Evolutionary conservation across 2,797 vertebrate genomes (phyloP).

Genomic region (Schizopygopsis pylzovi): DNA sequence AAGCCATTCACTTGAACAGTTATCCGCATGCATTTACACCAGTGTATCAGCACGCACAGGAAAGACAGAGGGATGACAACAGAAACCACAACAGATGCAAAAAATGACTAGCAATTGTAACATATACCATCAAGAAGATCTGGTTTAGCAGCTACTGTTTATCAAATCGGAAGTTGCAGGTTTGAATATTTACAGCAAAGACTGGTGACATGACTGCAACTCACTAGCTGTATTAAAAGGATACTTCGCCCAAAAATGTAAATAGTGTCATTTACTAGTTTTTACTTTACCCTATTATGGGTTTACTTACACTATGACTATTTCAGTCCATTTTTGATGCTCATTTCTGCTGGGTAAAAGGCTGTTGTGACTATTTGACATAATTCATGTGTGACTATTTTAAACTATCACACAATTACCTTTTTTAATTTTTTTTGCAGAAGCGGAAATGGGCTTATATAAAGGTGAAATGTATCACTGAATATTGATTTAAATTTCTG

Average conservation of each 20-base stretch:
- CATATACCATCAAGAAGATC: not conserved
- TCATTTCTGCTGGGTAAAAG: not conserved
- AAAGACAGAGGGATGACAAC: conserved; percentile 9
- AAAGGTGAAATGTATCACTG: not conserved
- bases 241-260: not conserved
- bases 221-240: conserved; percentile 47
- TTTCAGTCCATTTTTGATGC: not conserved
- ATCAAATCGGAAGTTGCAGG: not conserved
- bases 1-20: conserved; percentile 29
- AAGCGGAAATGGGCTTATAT: not conserved
- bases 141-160: not conserved
- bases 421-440: not conserved
- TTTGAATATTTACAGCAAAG: not conserved
- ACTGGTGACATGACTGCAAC: conserved; percentile 34
- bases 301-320: not conserved
- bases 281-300: not conserved
- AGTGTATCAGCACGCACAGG: conserved; percentile 59
- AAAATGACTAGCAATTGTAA: not conserved
- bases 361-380: not conserved
- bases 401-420: too few relatives aligned
- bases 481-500: not conserved
- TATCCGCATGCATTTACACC: conserved; percentile 54
- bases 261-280: not conserved
- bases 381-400: not conserved
- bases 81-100: conserved; percentile 11